phyloP scores from a whole-genome alignment of 2,888 invertebrate genomes.

The Drosophila fungiperda region DNA sequence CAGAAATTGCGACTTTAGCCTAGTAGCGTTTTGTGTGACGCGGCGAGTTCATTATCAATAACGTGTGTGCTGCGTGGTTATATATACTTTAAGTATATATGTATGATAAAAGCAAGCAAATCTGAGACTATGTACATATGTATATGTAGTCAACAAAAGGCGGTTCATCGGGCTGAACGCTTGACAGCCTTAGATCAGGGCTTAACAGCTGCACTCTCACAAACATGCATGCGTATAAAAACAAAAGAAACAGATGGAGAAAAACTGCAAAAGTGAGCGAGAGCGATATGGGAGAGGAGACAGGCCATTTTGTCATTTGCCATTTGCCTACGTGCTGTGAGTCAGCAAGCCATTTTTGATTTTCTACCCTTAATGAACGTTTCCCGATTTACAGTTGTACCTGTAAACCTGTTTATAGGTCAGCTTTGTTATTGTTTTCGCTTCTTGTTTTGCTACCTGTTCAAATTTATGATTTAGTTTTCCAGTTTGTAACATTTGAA shows the following conservation, averaged over 20 bases:
- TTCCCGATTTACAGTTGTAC: conserved; percentile 27
- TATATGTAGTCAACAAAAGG: conserved; percentile 47
- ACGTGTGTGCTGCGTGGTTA: conserved; percentile 24
- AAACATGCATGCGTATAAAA: conserved; percentile 22
- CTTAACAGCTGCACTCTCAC: conserved; percentile 68
- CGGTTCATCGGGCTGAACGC: conserved; percentile 70
- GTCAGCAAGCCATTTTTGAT: conserved; percentile 65
- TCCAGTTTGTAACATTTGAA: conserved; percentile 9
- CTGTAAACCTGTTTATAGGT: conserved; percentile 49
- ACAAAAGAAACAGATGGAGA: conserved; percentile 32
- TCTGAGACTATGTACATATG: conserved; percentile 28
- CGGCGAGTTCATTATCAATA: conserved; percentile 64
- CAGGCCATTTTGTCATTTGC: conserved; percentile 39
- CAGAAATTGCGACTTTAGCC: conserved; percentile 77
- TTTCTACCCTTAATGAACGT: conserved; percentile 59
- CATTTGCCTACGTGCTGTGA: conserved; percentile 73
- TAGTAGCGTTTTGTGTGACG: conserved; percentile 52
- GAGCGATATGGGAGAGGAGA: conserved; percentile 32
- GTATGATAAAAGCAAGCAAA: conserved; percentile 46
- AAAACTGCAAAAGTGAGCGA: conserved; percentile 32
- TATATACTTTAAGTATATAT: conserved; percentile 9
- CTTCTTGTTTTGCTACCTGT: conserved; percentile 38
- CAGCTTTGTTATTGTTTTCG: conserved; percentile 50
- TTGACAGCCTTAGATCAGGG: conserved; percentile 61
- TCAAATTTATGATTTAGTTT: conserved; percentile 3